These are phyloP conservation scores for Sycophila sp. DNA, from an alignment of 1,140 invertebrate genomes.

Conservation along the genomic window DNA sequence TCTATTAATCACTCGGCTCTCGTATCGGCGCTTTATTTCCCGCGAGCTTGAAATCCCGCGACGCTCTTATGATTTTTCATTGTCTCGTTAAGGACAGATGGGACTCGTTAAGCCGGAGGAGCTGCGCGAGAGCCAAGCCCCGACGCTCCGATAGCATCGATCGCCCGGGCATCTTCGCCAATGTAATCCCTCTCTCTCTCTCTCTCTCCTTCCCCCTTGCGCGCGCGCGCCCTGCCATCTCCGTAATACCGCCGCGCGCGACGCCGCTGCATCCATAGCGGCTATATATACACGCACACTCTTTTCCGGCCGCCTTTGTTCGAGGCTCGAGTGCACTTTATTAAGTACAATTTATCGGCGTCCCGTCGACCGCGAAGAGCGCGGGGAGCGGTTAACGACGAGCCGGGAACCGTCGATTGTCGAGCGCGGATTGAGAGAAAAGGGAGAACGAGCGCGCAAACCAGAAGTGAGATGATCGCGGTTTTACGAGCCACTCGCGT, in stretches of 20 bases:
- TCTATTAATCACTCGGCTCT: conserved; percentile 9
- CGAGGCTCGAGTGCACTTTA: conserved; percentile 49
- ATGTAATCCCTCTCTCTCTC: background rate
- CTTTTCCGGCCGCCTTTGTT: conserved; percentile 47
- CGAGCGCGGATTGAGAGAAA: background rate
- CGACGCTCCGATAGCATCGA: conserved; percentile 10
- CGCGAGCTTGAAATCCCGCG: background rate
- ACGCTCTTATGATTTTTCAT: conserved; percentile 14
- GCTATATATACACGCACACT: conserved; percentile 3
- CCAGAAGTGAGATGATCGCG: background rate
- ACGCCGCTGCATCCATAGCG: background rate
- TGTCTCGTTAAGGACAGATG: conserved; percentile 15
- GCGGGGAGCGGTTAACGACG: conserved; percentile 2
- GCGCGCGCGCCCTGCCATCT: too few relatives aligned
- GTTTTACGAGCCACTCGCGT: conserved; percentile 2
- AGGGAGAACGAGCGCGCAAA: background rate
- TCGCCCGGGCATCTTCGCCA: background rate
- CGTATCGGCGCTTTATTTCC: conserved; percentile 1
- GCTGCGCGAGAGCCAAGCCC: background rate
- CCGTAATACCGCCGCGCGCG: too few relatives aligned
- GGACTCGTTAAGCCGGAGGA: background rate
- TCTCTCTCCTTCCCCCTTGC: too few relatives aligned
- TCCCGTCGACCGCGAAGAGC: background rate
- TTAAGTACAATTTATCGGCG: conserved; percentile 52
- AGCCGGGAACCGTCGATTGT: conserved; percentile 15